These are phyloP conservation scores for Phrynocephalus guinanensis DNA, from an alignment of 2,797 vertebrate species.

Conservation along the genomic window DNA sequence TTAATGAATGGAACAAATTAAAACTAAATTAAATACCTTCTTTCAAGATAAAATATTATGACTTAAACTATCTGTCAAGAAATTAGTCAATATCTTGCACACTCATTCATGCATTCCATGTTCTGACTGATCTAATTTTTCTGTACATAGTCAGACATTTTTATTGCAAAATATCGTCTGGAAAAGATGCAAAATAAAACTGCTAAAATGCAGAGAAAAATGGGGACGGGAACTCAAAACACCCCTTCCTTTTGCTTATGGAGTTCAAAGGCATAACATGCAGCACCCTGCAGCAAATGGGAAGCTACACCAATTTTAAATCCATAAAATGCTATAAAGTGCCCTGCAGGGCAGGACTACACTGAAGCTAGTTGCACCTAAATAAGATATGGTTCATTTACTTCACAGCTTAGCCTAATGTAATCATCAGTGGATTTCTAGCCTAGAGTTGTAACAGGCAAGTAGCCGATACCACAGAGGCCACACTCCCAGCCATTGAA, in stretches of 20 bases:
- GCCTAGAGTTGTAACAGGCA: slow-evolving; percentile 85
- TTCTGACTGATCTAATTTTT: slow-evolving; percentile 57
- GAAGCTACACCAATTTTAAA: slow-evolving; percentile 88
- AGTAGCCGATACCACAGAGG: slow-evolving; percentile 75
- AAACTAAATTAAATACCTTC: neutral
- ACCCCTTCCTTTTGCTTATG: slow-evolving; percentile 85
- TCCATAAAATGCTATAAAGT: slow-evolving; percentile 85
- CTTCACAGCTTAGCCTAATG: slow-evolving; percentile 88
- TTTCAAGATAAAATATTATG: slow-evolving; percentile 4
- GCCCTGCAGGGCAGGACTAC: slow-evolving; percentile 84
- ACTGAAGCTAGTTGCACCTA: slow-evolving; percentile 84
- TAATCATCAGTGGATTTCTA: slow-evolving; percentile 83
- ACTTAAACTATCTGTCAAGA: neutral
- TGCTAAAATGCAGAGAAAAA: slow-evolving; percentile 73
- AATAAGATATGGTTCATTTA: slow-evolving; percentile 88
- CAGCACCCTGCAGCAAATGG: slow-evolving; percentile 83
- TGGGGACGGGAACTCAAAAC: slow-evolving; percentile 68
- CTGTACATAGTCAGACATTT: slow-evolving; percentile 78
- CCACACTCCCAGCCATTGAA: slow-evolving; percentile 81
- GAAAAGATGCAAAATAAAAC: slow-evolving; percentile 86
- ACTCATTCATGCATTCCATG: neutral
- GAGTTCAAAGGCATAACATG: slow-evolving; percentile 87
- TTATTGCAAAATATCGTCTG: slow-evolving; percentile 81
- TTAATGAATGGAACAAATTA: slow-evolving; percentile 5
- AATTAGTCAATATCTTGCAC: slow-evolving; percentile 10